A percentile compares a stretch with the other conserved stretches of the same genome.
Evolutionary conservation across 2,113 vertebrate species (phyloP).

Genomic region (Tenrec ecaudatus): DNA sequence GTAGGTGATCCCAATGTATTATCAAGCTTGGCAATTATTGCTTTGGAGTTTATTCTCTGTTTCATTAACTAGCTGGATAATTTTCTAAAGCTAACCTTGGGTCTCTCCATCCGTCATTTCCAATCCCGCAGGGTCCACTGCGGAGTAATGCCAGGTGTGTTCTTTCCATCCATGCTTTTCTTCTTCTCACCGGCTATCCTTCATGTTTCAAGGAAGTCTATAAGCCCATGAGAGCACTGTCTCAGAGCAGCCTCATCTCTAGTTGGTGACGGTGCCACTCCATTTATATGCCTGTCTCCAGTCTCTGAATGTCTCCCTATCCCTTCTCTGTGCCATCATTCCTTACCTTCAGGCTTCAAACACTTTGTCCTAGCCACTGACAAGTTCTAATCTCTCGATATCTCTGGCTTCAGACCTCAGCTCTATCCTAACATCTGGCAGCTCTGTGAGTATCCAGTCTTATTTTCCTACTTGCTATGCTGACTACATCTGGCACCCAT

Average conservation of each 20-base stretch:
- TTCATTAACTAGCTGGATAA: not conserved
- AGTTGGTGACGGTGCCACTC: accelerated
- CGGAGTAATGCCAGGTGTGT: not conserved
- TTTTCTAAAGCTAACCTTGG: not conserved
- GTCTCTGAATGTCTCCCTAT: not conserved
- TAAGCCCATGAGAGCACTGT: not conserved
- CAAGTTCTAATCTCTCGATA: not conserved
- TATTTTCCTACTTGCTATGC: not conserved
- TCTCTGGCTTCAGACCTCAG: not conserved
- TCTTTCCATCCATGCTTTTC: not conserved
- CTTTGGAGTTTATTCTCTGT: not conserved
- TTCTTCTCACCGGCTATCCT: not conserved
- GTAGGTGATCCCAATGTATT: not conserved
- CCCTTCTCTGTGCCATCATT: not conserved
- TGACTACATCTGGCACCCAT: not conserved
- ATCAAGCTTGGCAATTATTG: not conserved
- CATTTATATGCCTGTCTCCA: not conserved
- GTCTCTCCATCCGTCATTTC: not conserved
- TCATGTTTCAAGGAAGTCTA: not conserved
- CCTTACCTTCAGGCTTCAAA: not conserved
- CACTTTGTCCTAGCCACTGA: not conserved
- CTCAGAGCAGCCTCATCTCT: not conserved
- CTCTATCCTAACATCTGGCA: not conserved
- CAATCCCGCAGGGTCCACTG: too few relatives aligned
- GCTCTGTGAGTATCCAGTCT: not conserved